These are phyloP conservation scores for Phytoseiulus persimilis DNA, from an alignment of 2,888 invertebrate species.

Conservation along the genomic window DNA sequence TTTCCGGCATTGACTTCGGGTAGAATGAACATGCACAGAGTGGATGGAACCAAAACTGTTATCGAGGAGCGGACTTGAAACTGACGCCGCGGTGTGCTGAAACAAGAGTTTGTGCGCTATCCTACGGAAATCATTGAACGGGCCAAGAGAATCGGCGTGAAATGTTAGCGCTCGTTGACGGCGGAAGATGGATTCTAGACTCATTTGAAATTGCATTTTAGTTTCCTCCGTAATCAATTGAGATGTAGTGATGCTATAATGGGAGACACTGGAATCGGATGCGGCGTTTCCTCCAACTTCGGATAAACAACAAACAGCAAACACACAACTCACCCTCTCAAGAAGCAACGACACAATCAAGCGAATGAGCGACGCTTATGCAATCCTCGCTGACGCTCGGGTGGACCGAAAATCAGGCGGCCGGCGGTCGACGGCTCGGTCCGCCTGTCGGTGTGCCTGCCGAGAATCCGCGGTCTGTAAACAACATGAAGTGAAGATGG, in stretches of 20 bases:
- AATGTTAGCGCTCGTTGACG: not conserved
- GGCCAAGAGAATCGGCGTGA: not conserved
- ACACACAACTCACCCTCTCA: not conserved
- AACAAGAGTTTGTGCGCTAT: no score
- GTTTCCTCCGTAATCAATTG: not conserved
- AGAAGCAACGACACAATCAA: not conserved
- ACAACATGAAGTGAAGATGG: not conserved
- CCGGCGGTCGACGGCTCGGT: not conserved
- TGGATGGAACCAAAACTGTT: no score
- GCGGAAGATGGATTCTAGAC: not conserved
- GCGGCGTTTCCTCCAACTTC: not conserved
- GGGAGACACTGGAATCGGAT: not conserved
- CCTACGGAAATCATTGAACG: no score
- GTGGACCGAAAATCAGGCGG: not conserved
- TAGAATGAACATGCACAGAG: no score
- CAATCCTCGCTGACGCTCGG: not conserved
- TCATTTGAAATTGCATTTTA: not conserved
- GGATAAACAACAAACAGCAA: not conserved
- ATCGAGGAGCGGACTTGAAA: no score
- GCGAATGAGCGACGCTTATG: not conserved
- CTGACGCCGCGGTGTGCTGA: no score
- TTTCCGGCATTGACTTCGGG: no score
- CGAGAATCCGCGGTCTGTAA: not conserved
- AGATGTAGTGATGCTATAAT: not conserved
- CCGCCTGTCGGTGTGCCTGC: not conserved